A percentile compares a stretch with the other conserved stretches of the same genome.
These are phyloP conservation scores for Trissolcus japonicus DNA, from an alignment of 2,888 invertebrate genomes.

Conservation along the genomic window DNA sequence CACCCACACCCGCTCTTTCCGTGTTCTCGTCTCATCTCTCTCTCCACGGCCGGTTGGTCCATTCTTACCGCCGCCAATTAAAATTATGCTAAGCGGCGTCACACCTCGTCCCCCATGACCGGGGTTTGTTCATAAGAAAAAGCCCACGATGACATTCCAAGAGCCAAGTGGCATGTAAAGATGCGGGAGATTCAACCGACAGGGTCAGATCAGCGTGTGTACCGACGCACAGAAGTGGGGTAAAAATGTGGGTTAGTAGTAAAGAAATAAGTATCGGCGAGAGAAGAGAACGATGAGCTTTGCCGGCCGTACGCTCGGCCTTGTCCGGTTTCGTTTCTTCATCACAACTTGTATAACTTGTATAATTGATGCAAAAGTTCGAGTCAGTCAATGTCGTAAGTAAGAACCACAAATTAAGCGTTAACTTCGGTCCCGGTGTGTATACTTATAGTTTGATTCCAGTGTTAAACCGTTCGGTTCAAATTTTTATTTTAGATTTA, in stretches of 20 bases:
- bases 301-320: not conserved
- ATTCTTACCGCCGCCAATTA: slow-evolving; percentile 36
- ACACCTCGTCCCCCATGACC: not conserved
- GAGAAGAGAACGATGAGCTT: slow-evolving; percentile 2
- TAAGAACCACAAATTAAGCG: too few species aligned
- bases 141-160: too few species aligned
- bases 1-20: slow-evolving; percentile 48
- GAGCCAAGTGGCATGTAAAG: too few species aligned
- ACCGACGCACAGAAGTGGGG: slow-evolving; percentile 4
- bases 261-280: slow-evolving; percentile 15
- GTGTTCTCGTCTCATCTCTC: slow-evolving; percentile 26
- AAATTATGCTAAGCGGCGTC: slow-evolving; percentile 12
- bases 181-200: not conserved
- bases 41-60: slow-evolving; percentile 25
- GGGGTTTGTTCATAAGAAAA: too few species aligned
- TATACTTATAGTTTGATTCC: too few species aligned
- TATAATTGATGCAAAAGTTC: too few species aligned
- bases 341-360: too few species aligned
- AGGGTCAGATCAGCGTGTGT: not conserved
- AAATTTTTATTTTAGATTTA: too few species aligned
- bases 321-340: too few species aligned
- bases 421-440: too few species aligned
- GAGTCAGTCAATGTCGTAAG: too few species aligned
- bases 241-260: slow-evolving; percentile 29
- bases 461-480: too few species aligned